Conservation (phyloP, 2,888 invertebrate species). For the Gastrophysa polygoni region DNA sequence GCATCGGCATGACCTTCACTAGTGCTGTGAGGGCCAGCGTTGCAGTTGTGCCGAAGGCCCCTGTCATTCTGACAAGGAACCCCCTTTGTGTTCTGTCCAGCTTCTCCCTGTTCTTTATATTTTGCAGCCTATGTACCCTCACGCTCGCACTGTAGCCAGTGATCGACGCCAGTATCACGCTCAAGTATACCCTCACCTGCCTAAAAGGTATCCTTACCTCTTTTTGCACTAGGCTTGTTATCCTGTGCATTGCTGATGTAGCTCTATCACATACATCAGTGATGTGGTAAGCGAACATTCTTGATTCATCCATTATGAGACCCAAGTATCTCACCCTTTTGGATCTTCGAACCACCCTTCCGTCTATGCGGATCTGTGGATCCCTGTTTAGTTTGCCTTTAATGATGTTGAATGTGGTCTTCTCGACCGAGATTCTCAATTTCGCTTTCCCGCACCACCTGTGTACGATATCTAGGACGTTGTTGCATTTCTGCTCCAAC, state of each 20-base stretch:
- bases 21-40: neutral
- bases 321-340: conserved; percentile 4
- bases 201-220: neutral
- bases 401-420: conserved; percentile 6
- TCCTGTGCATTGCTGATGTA: conserved; percentile 1
- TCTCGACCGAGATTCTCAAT: neutral
- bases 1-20: neutral
- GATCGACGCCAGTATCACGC: conserved; percentile 3
- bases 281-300: neutral
- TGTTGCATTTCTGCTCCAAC: neutral
- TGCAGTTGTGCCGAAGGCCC: conserved; percentile 11
- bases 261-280: neutral
- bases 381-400: conserved; percentile 10
- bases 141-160: conserved; percentile 10
- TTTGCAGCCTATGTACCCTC: conserved; percentile 7
- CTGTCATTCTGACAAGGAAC: conserved; percentile 12
- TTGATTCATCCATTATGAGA: neutral
- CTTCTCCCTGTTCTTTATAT: neutral
- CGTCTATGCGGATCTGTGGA: neutral
- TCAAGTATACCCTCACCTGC: conserved; percentile 1
- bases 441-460: neutral
- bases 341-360: neutral
- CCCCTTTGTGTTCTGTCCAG: conserved; percentile 11
- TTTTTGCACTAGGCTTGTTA: conserved; percentile 2
- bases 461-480: neutral